Percentiles rank a stretch among this genome's conserved stretches.
These are phyloP conservation scores for Pelusios castaneus DNA, from an alignment of 2,113 vertebrate genomes.

Conservation along the genomic window DNA sequence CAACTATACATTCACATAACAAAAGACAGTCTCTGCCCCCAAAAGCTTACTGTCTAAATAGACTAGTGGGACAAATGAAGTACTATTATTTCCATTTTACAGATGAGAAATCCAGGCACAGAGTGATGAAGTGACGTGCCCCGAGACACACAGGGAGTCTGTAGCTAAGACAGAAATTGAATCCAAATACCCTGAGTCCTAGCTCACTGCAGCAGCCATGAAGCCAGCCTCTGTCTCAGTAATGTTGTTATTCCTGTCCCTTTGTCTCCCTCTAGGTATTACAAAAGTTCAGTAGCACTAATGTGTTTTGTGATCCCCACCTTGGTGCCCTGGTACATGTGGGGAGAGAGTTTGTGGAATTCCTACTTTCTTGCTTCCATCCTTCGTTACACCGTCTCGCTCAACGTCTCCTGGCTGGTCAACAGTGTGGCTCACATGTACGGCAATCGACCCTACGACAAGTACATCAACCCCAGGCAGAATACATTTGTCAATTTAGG, in stretches of 20 bases:
- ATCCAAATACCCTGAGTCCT: fast-evolving
- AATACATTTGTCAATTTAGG: constrained; percentile 80
- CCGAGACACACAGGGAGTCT: background rate
- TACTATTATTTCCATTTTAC: background rate
- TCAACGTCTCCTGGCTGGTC: constrained; percentile 83
- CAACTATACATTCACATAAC: background rate
- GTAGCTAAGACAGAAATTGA: background rate
- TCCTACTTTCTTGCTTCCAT: constrained; percentile 84
- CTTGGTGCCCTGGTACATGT: constrained; percentile 83
- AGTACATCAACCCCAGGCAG: constrained; percentile 80
- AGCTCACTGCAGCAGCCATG: background rate
- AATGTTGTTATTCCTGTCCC: background rate
- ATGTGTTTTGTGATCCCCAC: constrained; percentile 81
- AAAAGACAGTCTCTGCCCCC: background rate
- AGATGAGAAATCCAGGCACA: background rate
- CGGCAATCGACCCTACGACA: constrained; percentile 82
- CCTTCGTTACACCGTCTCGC: constrained; percentile 81
- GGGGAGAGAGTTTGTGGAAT: constrained; percentile 84
- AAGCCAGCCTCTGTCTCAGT: fast-evolving
- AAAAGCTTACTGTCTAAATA: background rate
- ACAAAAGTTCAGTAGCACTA: constrained; percentile 75
- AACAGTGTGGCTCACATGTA: constrained; percentile 86
- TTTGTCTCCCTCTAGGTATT: constrained; percentile 63
- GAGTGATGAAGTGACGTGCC: background rate
- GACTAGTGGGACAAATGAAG: background rate